Evolutionary conservation across 2,113 vertebrate genomes (phyloP).

Genomic region (Galbula dea): DNA sequence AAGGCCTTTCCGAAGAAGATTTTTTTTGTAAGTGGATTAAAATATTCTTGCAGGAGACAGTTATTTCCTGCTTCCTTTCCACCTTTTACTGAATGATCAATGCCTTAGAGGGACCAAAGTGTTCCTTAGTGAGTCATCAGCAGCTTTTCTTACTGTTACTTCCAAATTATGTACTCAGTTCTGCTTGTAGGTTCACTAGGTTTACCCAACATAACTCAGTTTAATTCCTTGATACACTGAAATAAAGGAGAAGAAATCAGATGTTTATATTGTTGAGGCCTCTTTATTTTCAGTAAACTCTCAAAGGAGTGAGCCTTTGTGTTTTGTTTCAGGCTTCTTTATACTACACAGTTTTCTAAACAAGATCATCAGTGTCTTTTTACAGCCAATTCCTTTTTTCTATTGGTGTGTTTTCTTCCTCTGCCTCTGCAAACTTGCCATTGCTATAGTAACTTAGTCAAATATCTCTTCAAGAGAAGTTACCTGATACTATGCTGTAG

Average conservation of each 20-base stretch:
- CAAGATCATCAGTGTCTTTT: background rate
- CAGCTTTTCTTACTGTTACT: constrained; percentile 17
- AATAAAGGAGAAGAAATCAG: background rate
- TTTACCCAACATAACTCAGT: background rate
- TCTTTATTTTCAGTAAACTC: constrained; percentile 17
- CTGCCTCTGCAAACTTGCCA: constrained; percentile 30
- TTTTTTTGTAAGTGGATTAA: constrained; percentile 42
- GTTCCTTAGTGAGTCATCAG: constrained; percentile 1
- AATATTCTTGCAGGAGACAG: constrained; percentile 13
- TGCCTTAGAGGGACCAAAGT: background rate
- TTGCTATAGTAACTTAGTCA: constrained; percentile 42
- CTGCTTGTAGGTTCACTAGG: background rate
- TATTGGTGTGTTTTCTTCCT: background rate
- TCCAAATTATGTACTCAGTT: background rate
- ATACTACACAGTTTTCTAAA: background rate
- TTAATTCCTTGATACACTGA: background rate
- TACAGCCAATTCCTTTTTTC: background rate
- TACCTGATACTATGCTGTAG: background rate
- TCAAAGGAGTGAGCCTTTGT: background rate
- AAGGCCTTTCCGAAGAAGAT: constrained; percentile 15
- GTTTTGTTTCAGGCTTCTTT: background rate
- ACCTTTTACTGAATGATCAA: background rate
- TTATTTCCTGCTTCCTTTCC: constrained; percentile 14
- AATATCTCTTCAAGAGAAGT: constrained; percentile 23
- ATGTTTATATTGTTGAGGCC: background rate